Base-by-base conservation (phyloP, 2,113 vertebrate species). In the Eptesicus fuscus region DNA sequence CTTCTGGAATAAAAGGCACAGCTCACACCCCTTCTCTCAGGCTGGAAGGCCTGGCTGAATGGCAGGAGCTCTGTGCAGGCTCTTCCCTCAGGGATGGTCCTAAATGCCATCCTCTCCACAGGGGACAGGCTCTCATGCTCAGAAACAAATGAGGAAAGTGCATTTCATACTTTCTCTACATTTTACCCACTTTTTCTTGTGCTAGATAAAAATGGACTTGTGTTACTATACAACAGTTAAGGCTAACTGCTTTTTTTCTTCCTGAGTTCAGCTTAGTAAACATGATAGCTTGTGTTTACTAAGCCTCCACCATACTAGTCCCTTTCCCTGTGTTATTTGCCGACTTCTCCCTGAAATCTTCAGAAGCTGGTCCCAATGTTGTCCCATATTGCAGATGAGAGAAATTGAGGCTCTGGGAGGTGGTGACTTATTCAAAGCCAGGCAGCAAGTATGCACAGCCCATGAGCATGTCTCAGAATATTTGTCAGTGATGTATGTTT, bases 381-480 rank as follows among this genome's bases (percentile, higher is more conserved):
- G 7, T 65, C 14, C 37, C 22, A 9, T 67, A 67, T 73, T 76
- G 25, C 25, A 83, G 51, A 17, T 63, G 42, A 65, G 82, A 47
- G 85, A 91, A 71, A 35, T 4, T 14, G 18, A 63, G 61, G 49
- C 30, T 42, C 20, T 16, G 83, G 20, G 20, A 65, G 8, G 4
- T 53, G n/a, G 30, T 79, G 35, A 73, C 89, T 87, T n/a, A 18
- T 17, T 88, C 42, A 85, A 32, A 80, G 11, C 47, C 9, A 0
- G 13, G n/a, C 8, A 32, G 30, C 3, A 1, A 47, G 35, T 56
- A 18, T 30, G 37, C 25, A 5, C 3, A 30, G 70, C 71, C 42
- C 14, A 2, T 37, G 74, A 47, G 2, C 0, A 0, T 5, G 2
- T 76, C 28, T 71, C 10, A 35, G 49, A 13, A 23, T 4, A 9